These are phyloP conservation scores for Drosophila subobscura DNA, from an alignment of 1,140 invertebrate species.

Conservation along the genomic window DNA sequence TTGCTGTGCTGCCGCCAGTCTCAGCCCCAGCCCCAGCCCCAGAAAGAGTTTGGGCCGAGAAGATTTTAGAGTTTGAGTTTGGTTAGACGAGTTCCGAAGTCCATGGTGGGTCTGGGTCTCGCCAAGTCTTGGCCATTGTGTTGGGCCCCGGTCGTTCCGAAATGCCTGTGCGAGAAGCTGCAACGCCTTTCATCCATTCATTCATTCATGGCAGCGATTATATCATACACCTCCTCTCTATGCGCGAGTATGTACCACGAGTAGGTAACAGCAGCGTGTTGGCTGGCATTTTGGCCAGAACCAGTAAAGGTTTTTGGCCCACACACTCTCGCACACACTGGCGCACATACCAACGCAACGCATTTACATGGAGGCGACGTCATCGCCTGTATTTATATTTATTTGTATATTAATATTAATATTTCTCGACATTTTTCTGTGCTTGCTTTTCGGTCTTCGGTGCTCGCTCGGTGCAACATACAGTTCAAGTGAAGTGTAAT, in stretches of 20 bases:
- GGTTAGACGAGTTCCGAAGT: conserved; percentile 44
- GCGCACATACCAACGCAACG: conserved; percentile 22
- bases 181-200: conserved; percentile 68
- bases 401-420: conserved; percentile 35
- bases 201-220: conserved; percentile 68
- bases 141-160: conserved; percentile 7
- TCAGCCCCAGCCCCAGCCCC: neutral
- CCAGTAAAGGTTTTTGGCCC: conserved; percentile 59
- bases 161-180: conserved; percentile 55
- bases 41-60: conserved; percentile 35
- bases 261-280: conserved; percentile 47
- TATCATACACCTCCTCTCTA: conserved; percentile 52
- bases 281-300: conserved; percentile 74
- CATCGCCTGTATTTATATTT: conserved; percentile 42
- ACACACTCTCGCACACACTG: conserved; percentile 14
- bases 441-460: conserved; percentile 33
- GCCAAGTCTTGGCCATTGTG: conserved; percentile 30
- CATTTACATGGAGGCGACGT: conserved; percentile 51
- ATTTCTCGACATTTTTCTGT: conserved; percentile 26
- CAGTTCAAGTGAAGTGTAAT: conserved; percentile 60
- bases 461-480: conserved; percentile 29
- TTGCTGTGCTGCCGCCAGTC: conserved; percentile 39
- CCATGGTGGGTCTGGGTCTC: neutral
- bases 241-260: neutral
- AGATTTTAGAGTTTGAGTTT: conserved; percentile 25